Percentiles rank a stretch among this genome's conserved stretches.
These are phyloP conservation scores for Polia nebulosa DNA, from an alignment of 2,888 invertebrate genomes.

Conservation along the genomic window DNA sequence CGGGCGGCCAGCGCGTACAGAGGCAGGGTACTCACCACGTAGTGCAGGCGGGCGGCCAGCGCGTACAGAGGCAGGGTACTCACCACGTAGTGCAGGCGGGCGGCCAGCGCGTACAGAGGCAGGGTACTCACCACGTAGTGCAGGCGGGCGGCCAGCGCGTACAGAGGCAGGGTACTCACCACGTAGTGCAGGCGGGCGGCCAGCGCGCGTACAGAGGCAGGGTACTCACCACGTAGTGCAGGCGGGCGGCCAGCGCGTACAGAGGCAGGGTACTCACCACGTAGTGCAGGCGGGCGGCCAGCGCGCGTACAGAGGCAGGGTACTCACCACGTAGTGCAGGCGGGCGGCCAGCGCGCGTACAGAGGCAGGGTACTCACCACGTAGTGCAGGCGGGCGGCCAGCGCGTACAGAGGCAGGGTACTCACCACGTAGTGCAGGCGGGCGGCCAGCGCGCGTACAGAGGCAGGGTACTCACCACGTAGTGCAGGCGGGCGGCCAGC, in stretches of 20 bases:
- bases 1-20: slow-evolving; percentile 98
- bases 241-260: slow-evolving; percentile 98
- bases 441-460: no score
- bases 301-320: background rate
- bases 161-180: slow-evolving; percentile 73
- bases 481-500: slow-evolving; percentile 97
- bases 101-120: slow-evolving; percentile 95
- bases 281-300: no score
- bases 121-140: slow-evolving; percentile 92
- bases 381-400: slow-evolving; percentile 98
- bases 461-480: slow-evolving; percentile 91
- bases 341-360: slow-evolving; percentile 97
- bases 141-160: no score
- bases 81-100: slow-evolving; percentile 97
- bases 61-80: background rate
- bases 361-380: slow-evolving; percentile 86
- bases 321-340: slow-evolving; percentile 95
- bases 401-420: slow-evolving; percentile 92
- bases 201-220: slow-evolving; percentile 93
- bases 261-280: slow-evolving; percentile 86
- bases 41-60: no score
- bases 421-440: slow-evolving; percentile 94
- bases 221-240: slow-evolving; percentile 94
- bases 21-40: slow-evolving; percentile 94
- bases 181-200: slow-evolving; percentile 98